Base-by-base conservation (phyloP, 2,113 vertebrate species). In the Rostratula benghalensis region DNA sequence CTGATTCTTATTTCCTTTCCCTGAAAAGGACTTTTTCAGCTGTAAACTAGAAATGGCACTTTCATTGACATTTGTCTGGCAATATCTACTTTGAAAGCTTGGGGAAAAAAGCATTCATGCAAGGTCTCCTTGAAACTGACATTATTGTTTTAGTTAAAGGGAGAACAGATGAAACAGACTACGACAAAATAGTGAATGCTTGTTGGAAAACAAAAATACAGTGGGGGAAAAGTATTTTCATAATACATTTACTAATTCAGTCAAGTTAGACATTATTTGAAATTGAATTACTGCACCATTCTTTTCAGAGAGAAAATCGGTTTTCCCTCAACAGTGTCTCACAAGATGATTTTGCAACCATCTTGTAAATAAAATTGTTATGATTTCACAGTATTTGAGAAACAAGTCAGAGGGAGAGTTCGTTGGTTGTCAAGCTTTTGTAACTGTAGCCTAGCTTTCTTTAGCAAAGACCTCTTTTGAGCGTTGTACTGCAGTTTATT, bases 1-100 rank as follows among this genome's bases (percentile, higher is more conserved):
- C 64, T 75, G 31, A 85, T 87, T 93, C 69, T 94, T 78, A 75
- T 87, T 96, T 41, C 54, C 3, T 84, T 81, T 94, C 37, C 43
- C 37, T 89, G 86, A 82, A 95, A 93, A 79, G 57, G 53, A 46
- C 54, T 85, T 93, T 59, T 10, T 5, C n/a, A 71, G 54, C 67
- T 71, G 51, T 77, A 89, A 86, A 87, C 64, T 92, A 9, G 77
- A 96, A 92, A 90, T 70, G 30, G 50, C 68, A 75, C 45, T 76
- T 69, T 81, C 57, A 54, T 82, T 83, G 75, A 74, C 71, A 56
- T 59, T 96, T 79, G 56, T 87, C 61, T 87, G 65, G 48, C 57
- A 93, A 69, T 73, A 78, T 65, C 53, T 79, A 20, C 69, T 87
- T 87, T 0, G 31, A 92, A 94, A 88, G 67, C 67, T 83, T 90